Percentiles rank a stretch among this genome's conserved stretches.
phyloP scores from a whole-genome alignment of 2,888 invertebrate species.

The Aleiodes alternator region DNA sequence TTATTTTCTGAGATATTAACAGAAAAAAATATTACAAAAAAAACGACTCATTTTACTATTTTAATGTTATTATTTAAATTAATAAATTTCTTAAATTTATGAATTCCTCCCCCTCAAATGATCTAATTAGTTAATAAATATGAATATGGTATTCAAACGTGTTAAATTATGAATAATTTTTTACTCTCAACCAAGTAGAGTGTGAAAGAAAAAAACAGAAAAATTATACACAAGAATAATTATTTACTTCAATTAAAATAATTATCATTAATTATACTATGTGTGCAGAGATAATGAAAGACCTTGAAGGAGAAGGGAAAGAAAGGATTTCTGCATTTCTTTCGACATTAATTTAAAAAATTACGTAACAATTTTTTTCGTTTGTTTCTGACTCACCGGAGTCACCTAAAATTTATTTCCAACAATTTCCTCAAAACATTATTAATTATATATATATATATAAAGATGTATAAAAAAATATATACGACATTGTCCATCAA shows the following conservation, averaged over 20 bases:
- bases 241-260: background rate
- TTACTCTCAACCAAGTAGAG: background rate
- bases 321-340: slow-evolving; percentile 21
- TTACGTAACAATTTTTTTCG: slow-evolving; percentile 16
- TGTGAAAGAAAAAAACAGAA: background rate
- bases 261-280: slow-evolving; percentile 15
- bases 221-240: slow-evolving; percentile 17
- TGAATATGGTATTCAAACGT: slow-evolving; percentile 6
- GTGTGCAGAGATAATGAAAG: background rate
- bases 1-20: no score
- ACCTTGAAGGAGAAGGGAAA: slow-evolving; percentile 19
- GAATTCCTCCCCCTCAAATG: slow-evolving; percentile 30
- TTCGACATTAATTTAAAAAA: slow-evolving; percentile 12
- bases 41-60: background rate
- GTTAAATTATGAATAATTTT: background rate
- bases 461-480: background rate
- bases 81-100: slow-evolving; percentile 3
- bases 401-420: slow-evolving; percentile 30
- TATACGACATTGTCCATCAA: background rate
- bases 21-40: no score
- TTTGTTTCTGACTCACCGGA: slow-evolving; percentile 30
- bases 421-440: slow-evolving; percentile 17
- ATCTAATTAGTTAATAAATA: background rate
- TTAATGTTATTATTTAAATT: background rate
- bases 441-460: background rate